Percentiles rank a stretch among this genome's conserved stretches.
These are phyloP conservation scores for Philotrypesis tridentata DNA, from an alignment of 1,140 invertebrate genomes.

Conservation along the genomic window DNA sequence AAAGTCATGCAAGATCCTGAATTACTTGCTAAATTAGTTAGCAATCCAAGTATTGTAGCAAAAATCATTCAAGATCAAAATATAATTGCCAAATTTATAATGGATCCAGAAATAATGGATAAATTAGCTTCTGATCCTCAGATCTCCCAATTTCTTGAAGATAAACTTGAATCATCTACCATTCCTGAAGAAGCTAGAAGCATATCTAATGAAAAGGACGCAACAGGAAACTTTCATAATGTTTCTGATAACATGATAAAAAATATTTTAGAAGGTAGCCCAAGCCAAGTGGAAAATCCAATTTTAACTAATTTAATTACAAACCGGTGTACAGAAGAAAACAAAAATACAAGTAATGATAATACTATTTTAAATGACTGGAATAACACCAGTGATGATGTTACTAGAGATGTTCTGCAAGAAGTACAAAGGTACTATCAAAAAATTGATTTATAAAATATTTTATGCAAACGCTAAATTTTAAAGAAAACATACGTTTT, in stretches of 20 bases:
- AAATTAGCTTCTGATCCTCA: conserved; percentile 63
- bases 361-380: conserved; percentile 44
- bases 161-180: conserved; percentile 42
- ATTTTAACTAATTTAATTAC: conserved; percentile 69
- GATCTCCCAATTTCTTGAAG: conserved; percentile 59
- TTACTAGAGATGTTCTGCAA: conserved; percentile 78
- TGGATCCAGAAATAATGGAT: conserved; percentile 57
- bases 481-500: neutral
- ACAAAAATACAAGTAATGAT: conserved; percentile 44
- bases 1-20: conserved; percentile 49
- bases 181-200: neutral
- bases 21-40: conserved; percentile 59
- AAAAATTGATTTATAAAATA: neutral
- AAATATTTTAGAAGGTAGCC: neutral
- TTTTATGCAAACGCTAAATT: neutral
- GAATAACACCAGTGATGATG: conserved; percentile 64
- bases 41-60: conserved; percentile 61
- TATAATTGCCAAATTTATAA: conserved; percentile 65
- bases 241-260: conserved; percentile 30
- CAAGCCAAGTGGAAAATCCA: conserved; percentile 61
- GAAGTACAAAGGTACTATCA: conserved; percentile 77
- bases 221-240: neutral
- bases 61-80: conserved; percentile 65
- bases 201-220: conserved; percentile 2
- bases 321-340: conserved; percentile 57